Conservation (phyloP, 1,140 invertebrate genomes). For the Copidosoma floridanum region DNA sequence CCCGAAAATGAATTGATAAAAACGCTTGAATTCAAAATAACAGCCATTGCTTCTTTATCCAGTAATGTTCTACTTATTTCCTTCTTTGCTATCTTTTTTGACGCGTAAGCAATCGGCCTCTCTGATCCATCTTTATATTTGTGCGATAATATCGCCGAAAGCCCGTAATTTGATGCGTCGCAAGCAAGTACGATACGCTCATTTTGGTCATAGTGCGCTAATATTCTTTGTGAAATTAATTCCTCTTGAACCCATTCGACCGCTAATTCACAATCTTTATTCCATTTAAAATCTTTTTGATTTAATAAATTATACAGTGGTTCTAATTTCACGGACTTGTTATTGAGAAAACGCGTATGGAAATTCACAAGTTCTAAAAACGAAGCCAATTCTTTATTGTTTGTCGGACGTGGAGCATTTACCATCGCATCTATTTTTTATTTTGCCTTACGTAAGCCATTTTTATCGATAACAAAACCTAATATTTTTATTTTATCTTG, state of each 20-base stretch:
- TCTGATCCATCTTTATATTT: conserved; percentile 3
- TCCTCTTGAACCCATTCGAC: conserved; percentile 22
- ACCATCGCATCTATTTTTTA: conserved; percentile 31
- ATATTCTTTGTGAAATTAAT: too few species aligned
- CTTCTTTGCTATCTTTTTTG: not conserved
- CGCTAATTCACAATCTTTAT: conserved; percentile 8
- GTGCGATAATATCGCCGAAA: conserved; percentile 4
- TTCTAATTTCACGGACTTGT: too few species aligned
- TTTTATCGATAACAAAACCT: conserved; percentile 31
- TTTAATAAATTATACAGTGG: conserved; percentile 6
- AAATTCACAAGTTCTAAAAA: conserved; percentile 37
- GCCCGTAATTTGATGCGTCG: conserved; percentile 26
- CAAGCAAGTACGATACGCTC: conserved; percentile 24
- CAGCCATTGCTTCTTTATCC: conserved; percentile 8
- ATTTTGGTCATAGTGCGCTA: conserved; percentile 34
- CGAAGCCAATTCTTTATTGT: conserved; percentile 22
- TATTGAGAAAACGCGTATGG: conserved; percentile 32
- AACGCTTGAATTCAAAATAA: not conserved
- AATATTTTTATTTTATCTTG: conserved; percentile 30
- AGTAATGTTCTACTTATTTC: not conserved
- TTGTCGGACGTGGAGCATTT: conserved; percentile 21
- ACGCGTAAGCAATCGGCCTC: conserved; percentile 4
- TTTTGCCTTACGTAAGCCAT: conserved; percentile 32
- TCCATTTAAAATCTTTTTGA: not conserved
- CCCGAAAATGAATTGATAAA: not conserved